Evolutionary conservation across 2,113 vertebrate genomes (phyloP), one percentile per base, ranked within the genome.

Genomic region (Strix uralensis): DNA sequence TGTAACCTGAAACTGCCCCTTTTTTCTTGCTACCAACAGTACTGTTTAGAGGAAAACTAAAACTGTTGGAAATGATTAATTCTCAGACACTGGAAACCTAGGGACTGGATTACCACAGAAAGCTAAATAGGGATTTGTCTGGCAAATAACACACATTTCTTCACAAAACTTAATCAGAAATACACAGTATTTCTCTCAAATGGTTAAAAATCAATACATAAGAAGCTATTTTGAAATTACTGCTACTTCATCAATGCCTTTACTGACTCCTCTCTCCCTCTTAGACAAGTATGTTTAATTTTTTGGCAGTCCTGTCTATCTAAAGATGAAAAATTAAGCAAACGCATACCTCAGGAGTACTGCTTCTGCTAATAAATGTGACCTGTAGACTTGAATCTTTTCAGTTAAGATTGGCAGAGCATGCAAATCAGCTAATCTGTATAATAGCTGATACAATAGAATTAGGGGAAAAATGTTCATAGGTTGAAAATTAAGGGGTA

Each of bases 321-420:
- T 94, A 91, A 80, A 92, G 78, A 86, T 55, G 74, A 87, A 95
- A 93, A 94, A 80, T 65, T 36, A 96, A 58, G 46, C 59, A 88
- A 94, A 83, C 3, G 22, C 5, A 3, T 59, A 69, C 44, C 75
- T 67, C 12, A 2, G 47, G 55, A 96, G 21, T 40, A 88, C 30
- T 59, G 38, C 22, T 67, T 74, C 63, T 90, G 80, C 69, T 88
- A 94, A 86, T 59, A 96, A 86, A 92, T 52, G 72, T 78, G 77
- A 92, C 92, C 88, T 67, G 52, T 47, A 93, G 42, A 52, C 67
- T 65, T 49, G 15, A 81, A 86, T 90, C 55, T 81, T 81, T 67
- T 81, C 16, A 12, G 26, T 91, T 86, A 72, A 86, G 63, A 63
- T 81, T 71, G 52, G 61, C 32, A 84, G 55, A 93, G 72, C 71